Conservation (phyloP, 2,113 vertebrate species). For the Malurus melanocephalus region DNA sequence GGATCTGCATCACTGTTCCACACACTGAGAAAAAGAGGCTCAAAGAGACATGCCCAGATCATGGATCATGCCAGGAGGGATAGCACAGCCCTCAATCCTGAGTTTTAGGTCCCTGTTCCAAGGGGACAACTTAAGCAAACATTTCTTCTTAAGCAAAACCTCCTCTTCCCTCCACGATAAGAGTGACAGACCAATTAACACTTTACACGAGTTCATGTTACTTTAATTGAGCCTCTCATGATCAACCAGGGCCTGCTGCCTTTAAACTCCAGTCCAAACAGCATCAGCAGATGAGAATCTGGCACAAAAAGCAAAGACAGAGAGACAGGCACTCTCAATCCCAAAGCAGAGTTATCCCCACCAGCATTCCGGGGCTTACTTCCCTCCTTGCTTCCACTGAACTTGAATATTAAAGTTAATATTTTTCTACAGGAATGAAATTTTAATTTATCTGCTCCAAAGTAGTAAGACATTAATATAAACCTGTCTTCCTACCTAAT, state of each 20-base stretch:
- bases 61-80: neutral
- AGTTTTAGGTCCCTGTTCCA: neutral
- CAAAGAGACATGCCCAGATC: neutral
- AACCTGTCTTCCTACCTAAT: neutral
- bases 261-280: neutral
- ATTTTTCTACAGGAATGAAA: neutral
- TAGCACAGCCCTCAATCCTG: neutral
- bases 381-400: neutral
- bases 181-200: neutral
- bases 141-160: neutral
- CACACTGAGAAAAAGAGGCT: neutral
- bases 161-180: neutral
- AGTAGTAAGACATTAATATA: neutral
- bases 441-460: neutral
- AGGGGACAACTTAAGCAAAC: neutral
- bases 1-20: neutral
- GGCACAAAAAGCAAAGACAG: neutral
- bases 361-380: accelerated
- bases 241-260: neutral
- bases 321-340: neutral
- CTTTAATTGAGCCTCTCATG: neutral
- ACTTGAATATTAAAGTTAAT: neutral
- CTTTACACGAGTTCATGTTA: accelerated
- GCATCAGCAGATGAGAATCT: neutral
- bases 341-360: neutral